Base-by-base conservation (phyloP, 1,140 invertebrate species). In the Tyrophagus putrescentiae region DNA sequence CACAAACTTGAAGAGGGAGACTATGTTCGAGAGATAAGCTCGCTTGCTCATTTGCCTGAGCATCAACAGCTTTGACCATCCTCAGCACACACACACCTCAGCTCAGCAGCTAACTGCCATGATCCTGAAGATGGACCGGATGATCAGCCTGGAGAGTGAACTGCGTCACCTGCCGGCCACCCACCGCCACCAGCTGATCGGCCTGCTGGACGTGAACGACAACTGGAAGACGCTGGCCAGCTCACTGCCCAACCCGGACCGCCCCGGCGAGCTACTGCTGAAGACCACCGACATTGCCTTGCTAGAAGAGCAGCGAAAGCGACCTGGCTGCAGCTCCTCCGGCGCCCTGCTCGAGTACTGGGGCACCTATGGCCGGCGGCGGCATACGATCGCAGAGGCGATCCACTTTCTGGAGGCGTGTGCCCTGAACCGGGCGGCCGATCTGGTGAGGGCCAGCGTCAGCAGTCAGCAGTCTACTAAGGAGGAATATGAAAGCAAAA, bases 271-370 rank as follows among this genome's bases (percentile, higher is more conserved):
- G 31, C 27, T 28, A 3, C 36, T 64, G 16, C 25, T 64, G 3
- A 36, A 44, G 3, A 28, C 21, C 21, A 42, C 31, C 9, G 50
- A 62, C 27, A 64, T 62, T 1, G n/a, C 23, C 13, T 16, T 61
- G 21, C 39, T 61, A 21, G 60, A 61, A 45, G 54, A 67, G 33
- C 50, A 39, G 6, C 56, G 64, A 33, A 23, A 34, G 28, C 60
- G 31, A 27, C 16, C 16, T 11, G 57, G 60, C 18, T 48, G 57
- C 3, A 61, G 33, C 23, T 64, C 66, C 11, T 57, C 62, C 23
- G 39, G 61, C 53, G 64, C 64, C 9, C 42, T 67, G 21, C 34
- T 67, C 9, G 54, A 66, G 54, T 58, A 64, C 28, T 67, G 66
- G 66, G 33, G 41, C 18, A 65, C 60, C n/a, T 52, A 21, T 60